phyloP scores from a whole-genome alignment of 1,140 invertebrate genomes.

The Pemphigus obesinymphae region DNA sequence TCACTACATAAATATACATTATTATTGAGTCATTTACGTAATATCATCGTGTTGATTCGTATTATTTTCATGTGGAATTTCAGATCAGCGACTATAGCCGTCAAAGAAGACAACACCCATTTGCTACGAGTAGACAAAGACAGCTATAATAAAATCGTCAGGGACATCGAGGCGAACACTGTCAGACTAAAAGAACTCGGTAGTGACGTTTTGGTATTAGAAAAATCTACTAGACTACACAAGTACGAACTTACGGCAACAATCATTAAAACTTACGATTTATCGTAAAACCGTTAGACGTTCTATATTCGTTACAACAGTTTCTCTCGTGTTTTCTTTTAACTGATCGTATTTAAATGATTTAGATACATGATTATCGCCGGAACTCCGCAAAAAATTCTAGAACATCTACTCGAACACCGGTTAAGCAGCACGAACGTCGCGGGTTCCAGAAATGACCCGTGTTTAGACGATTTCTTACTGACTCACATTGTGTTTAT shows the following conservation, averaged over 20 bases:
- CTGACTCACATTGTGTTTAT: conserved; percentile 85
- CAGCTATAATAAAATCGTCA: conserved; percentile 77
- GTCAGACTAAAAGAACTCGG: conserved; percentile 82
- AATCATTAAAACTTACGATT: too few relatives aligned
- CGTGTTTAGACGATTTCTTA: conserved; percentile 79
- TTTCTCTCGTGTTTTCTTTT: background rate
- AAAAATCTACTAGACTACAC: conserved; percentile 58
- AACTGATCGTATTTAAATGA: background rate
- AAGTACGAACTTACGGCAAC: background rate
- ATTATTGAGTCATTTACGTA: background rate
- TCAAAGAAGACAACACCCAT: conserved; percentile 79
- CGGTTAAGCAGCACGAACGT: conserved; percentile 56
- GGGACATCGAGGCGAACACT: conserved; percentile 84
- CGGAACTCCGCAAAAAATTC: conserved; percentile 80
- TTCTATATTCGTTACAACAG: too few relatives aligned
- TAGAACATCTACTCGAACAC: conserved; percentile 75
- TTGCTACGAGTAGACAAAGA: conserved; percentile 83
- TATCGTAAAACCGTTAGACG: too few relatives aligned
- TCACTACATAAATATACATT: too few relatives aligned
- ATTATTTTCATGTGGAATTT: too few relatives aligned
- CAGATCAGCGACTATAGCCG: conserved; percentile 78
- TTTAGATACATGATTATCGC: conserved; percentile 82
- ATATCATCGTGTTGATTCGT: background rate
- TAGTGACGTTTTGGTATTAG: conserved; percentile 76
- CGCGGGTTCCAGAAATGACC: conserved; percentile 56